Percentiles rank a stretch among this genome's conserved stretches.
Evolutionary conservation across 2,797 vertebrate genomes (phyloP).

Genomic region (Aphelocoma californica): DNA sequence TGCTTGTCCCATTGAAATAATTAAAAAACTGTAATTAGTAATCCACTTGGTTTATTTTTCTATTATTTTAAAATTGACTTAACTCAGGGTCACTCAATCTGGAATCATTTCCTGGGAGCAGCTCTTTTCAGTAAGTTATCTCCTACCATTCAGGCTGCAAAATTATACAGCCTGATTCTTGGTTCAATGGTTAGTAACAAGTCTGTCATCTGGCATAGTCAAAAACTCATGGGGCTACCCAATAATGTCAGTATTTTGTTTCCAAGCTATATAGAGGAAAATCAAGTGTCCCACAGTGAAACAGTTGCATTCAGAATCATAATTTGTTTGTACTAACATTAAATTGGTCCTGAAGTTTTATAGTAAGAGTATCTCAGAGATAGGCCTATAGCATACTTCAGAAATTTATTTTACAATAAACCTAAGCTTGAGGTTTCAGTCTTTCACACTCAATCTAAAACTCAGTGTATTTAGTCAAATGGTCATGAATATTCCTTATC

Average conservation of each 20-base stretch:
- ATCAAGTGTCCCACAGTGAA: not conserved
- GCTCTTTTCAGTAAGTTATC: not conserved
- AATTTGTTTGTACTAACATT: not conserved
- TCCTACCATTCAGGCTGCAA: not conserved
- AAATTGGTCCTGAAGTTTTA: not conserved
- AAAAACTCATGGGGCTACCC: not conserved
- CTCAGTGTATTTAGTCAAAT: not conserved
- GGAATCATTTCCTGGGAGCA: not conserved
- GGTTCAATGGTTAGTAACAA: not conserved
- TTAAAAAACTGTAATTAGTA: not conserved
- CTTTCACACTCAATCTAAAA: not conserved
- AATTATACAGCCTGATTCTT: not conserved
- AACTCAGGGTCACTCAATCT: not conserved
- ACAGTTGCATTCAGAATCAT: not conserved
- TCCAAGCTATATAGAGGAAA: not conserved
- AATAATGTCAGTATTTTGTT: not conserved
- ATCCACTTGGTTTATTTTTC: not conserved
- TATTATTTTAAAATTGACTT: not conserved
- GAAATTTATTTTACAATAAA: not conserved
- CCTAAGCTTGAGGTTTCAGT: not conserved
- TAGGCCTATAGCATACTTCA: not conserved
- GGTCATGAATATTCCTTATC: not conserved
- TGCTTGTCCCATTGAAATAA: not conserved
- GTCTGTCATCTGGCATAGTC: not conserved
- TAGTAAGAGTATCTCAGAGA: not conserved